Percentiles rank a stretch among this genome's conserved stretches.
These are phyloP conservation scores for Aphelenchoides besseyi DNA, from an alignment of 1,140 invertebrate species.

Conservation along the genomic window DNA sequence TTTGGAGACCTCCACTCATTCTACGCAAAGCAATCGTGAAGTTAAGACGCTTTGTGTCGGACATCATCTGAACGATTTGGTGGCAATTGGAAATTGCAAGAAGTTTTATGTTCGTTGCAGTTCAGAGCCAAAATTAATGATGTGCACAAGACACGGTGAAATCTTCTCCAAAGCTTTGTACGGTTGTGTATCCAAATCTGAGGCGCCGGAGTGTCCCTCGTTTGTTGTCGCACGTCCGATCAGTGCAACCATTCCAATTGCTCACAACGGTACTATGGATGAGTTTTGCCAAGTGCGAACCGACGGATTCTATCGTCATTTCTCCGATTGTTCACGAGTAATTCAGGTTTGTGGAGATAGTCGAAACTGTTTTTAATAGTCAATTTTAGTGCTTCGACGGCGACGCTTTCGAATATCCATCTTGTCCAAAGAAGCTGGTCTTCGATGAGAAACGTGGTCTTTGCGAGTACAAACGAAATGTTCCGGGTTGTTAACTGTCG, in stretches of 20 bases:
- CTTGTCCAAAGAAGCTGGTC: not conserved
- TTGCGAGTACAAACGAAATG: not conserved
- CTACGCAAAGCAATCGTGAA: too few species aligned
- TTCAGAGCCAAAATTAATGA: not conserved
- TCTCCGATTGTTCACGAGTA: not conserved
- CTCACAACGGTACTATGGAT: not conserved
- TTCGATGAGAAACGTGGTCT: not conserved
- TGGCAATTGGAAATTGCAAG: not conserved
- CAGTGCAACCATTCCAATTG: not conserved
- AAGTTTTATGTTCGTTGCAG: not conserved
- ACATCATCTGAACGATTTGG: not conserved
- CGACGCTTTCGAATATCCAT: not conserved
- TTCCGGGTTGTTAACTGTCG: not conserved
- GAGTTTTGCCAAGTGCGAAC: not conserved
- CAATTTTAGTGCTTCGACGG: not conserved
- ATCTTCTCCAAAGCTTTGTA: not conserved
- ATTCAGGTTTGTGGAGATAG: conserved; percentile 1
- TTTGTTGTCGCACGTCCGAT: not conserved
- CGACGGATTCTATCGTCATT: not conserved
- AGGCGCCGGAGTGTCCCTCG: not conserved
- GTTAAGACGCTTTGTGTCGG: too few species aligned
- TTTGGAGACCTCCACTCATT: too few species aligned
- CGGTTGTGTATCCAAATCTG: not conserved
- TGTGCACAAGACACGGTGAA: not conserved
- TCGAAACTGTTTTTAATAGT: too few species aligned